Conservation (phyloP, 2,888 invertebrate genomes). For the Linhomoeus sp. region DNA sequence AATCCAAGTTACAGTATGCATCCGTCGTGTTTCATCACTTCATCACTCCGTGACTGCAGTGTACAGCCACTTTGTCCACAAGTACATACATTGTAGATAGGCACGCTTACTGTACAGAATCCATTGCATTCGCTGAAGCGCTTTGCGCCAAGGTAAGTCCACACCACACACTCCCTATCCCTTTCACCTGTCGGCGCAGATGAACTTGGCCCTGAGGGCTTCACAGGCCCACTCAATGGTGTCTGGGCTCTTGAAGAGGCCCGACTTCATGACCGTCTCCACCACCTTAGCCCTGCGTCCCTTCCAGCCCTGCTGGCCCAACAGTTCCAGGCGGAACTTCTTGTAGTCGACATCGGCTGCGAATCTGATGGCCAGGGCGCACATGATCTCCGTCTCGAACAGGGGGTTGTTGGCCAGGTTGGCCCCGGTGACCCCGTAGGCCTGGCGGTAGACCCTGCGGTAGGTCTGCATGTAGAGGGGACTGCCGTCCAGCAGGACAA, state of each 20-base stretch:
- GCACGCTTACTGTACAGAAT: no score
- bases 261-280: conserved; percentile 39
- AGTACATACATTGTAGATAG: no score
- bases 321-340: conserved; percentile 39
- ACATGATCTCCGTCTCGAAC: conserved; percentile 41
- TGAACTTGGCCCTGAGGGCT: conserved; percentile 24
- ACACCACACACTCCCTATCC: no score
- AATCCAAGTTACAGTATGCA: no score
- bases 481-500: conserved; percentile 61
- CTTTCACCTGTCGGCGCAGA: conserved; percentile 27
- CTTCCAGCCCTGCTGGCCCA: conserved; percentile 41
- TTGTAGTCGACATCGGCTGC: conserved; percentile 45
- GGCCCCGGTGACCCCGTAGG: conserved; percentile 26
- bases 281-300: conserved; percentile 40
- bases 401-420: conserved; percentile 25
- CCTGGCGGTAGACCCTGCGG: conserved; percentile 22
- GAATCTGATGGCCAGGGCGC: conserved; percentile 61
- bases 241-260: conserved; percentile 29
- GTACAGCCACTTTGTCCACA: no score
- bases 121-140: no score
- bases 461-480: conserved; percentile 28
- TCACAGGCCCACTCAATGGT: conserved; percentile 24
- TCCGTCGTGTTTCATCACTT: no score
- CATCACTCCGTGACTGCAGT: no score
- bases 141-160: no score